Evolutionary conservation across 2,113 vertebrate species (phyloP).

Genomic region (Scortum barcoo): DNA sequence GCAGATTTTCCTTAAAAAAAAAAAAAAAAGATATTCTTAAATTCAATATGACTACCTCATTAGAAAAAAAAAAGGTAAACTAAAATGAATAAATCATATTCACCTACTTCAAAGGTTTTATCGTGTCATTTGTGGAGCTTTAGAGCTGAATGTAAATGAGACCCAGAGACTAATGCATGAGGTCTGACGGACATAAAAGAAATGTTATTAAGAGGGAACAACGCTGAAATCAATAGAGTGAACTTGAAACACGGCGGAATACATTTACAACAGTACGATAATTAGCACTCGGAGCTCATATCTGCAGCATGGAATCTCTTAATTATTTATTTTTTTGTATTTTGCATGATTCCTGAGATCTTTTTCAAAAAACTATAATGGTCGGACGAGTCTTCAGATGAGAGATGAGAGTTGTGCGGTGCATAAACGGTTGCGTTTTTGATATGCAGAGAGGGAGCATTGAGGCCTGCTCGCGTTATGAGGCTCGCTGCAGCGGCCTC

Average conservation of each 20-base stretch:
- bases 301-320: conserved; percentile 63
- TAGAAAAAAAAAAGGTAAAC: conserved; percentile 1
- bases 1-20: not conserved
- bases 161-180: conserved; percentile 68
- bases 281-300: conserved; percentile 88
- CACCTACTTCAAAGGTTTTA: conserved; percentile 72
- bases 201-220: conserved; percentile 89
- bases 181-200: conserved; percentile 87
- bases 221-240: conserved; percentile 94
- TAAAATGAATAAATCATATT: conserved; percentile 68
- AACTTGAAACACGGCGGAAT: conserved; percentile 88
- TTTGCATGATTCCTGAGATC: conserved; percentile 63
- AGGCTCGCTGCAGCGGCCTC: conserved; percentile 41
- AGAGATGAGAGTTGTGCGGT: conserved; percentile 83
- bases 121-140: conserved; percentile 84
- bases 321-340: too few species aligned
- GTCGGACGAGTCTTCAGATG: conserved; percentile 73
- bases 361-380: conserved; percentile 64
- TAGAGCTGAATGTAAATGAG: conserved; percentile 95
- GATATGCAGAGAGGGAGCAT: conserved; percentile 78
- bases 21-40: not conserved
- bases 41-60: not conserved
- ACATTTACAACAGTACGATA: conserved; percentile 88
- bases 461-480: conserved; percentile 48
- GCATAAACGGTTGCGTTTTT: conserved; percentile 87